Evolutionary conservation across 2,113 vertebrate genomes (phyloP), one percentile per base, ranked within the genome.

Genomic region (Cynocephalus volans): DNA sequence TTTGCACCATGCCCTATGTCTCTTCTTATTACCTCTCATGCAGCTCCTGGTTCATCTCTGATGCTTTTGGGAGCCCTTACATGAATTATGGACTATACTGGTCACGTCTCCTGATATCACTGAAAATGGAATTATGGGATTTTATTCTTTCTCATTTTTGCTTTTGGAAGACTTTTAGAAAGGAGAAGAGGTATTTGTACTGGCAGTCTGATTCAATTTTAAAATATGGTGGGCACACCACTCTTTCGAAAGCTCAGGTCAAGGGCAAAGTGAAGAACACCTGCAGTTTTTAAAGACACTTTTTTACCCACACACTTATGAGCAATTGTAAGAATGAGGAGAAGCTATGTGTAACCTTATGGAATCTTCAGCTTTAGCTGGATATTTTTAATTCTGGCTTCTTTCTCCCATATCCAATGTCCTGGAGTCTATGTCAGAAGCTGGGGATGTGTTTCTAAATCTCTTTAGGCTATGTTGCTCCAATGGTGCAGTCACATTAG

Each of bases 331-430:
- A 76, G 65, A 45, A 24, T 18, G 62, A 11, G 41, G 75, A 77
- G n/a, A 26, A 52, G 10, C 1, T 17, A 56, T 3, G 3, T 62
- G 21, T 58, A 86, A 26, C 24, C 33, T 45, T 75, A 21, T 0
- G 12, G 4, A 7, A 31, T 24, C 9, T 50, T 87, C 36, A 36
- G 0, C 17, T 83, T 72, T 15, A 50, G 48, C 17, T 79, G 79
- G 83, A 56, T 80, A 48, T 88, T 90, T 93, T 90, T 75, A 73
- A 92, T 56, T 56, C 65, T 91, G 52, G 5, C 50, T 88, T 48
- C 54, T 69, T 94, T 60, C 14, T 73, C n/a, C 64, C 69, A 52
- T 8, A 75, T 15, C 12, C 60, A 56, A 6, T 52, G 23, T 85
- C 18, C 1, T 1, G 56, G 14, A n/a, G 33, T 93, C 62, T 70